Percentiles rank a stretch among this genome's conserved stretches.
Conservation (phyloP, 2,113 vertebrate genomes). For the Clarias gariepinus region DNA sequence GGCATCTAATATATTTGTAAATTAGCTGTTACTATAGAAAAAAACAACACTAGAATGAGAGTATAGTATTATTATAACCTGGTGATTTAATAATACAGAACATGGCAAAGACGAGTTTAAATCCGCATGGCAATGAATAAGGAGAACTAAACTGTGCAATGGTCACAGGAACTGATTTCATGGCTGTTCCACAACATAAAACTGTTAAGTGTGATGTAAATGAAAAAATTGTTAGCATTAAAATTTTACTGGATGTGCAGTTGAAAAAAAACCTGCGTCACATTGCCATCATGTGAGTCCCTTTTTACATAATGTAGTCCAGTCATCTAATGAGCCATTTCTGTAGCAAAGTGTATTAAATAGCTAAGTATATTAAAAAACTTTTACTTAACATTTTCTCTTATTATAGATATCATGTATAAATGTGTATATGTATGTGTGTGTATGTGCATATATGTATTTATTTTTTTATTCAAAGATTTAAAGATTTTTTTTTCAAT, state of each 20-base stretch:
- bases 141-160: too few relatives aligned
- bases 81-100: too few relatives aligned
- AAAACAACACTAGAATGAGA: too few relatives aligned
- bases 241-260: background rate
- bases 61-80: too few relatives aligned
- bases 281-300: background rate
- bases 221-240: background rate
- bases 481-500: too few relatives aligned
- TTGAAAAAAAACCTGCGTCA: background rate
- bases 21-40: too few relatives aligned
- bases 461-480: too few relatives aligned
- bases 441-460: too few relatives aligned
- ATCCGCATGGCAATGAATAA: too few relatives aligned
- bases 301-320: background rate
- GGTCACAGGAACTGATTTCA: background rate
- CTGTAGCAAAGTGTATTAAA: background rate
- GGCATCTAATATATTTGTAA: too few relatives aligned
- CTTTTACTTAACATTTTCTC: background rate
- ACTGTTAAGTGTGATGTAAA: background rate
- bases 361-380: background rate
- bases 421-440: too few relatives aligned
- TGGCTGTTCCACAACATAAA: background rate
- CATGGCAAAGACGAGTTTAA: too few relatives aligned
- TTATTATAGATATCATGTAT: background rate
- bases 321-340: background rate